phyloP scores from a whole-genome alignment of 2,888 invertebrate genomes.

The Mongoloraphidia duomilia region DNA sequence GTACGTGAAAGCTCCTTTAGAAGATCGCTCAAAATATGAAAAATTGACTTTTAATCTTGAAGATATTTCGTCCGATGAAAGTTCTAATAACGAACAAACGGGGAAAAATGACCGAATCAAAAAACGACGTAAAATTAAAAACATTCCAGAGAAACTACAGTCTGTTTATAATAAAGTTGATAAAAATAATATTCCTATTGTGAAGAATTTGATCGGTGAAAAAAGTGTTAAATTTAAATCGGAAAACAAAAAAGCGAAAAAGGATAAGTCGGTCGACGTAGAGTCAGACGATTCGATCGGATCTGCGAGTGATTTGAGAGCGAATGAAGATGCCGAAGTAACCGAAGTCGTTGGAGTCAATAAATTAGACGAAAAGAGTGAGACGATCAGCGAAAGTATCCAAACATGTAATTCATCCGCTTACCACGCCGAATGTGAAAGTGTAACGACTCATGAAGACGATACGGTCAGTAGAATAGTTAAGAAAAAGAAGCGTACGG shows the following conservation, averaged over 20 bases:
- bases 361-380: slow-evolving; percentile 31
- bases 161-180: slow-evolving; percentile 38
- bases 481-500: slow-evolving; percentile 33
- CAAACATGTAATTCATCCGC: slow-evolving; percentile 53
- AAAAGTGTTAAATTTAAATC: slow-evolving; percentile 23
- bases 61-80: slow-evolving; percentile 38
- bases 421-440: slow-evolving; percentile 58
- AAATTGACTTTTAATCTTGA: slow-evolving; percentile 47
- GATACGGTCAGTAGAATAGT: slow-evolving; percentile 36
- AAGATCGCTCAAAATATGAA: slow-evolving; percentile 63
- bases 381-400: slow-evolving; percentile 46
- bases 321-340: slow-evolving; percentile 34
- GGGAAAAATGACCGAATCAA: slow-evolving; percentile 26
- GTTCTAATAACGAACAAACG: slow-evolving; percentile 30
- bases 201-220: slow-evolving; percentile 35
- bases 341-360: slow-evolving; percentile 28
- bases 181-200: slow-evolving; percentile 24
- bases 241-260: slow-evolving; percentile 22
- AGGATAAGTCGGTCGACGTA: slow-evolving; percentile 25
- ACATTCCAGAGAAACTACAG: slow-evolving; percentile 38
- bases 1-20: slow-evolving; percentile 46
- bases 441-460: slow-evolving; percentile 46
- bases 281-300: slow-evolving; percentile 55
- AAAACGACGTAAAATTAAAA: slow-evolving; percentile 26
- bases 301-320: slow-evolving; percentile 53